These are phyloP conservation scores for Brachymystax lenok DNA, from an alignment of 2,797 vertebrate genomes.

Conservation along the genomic window DNA sequence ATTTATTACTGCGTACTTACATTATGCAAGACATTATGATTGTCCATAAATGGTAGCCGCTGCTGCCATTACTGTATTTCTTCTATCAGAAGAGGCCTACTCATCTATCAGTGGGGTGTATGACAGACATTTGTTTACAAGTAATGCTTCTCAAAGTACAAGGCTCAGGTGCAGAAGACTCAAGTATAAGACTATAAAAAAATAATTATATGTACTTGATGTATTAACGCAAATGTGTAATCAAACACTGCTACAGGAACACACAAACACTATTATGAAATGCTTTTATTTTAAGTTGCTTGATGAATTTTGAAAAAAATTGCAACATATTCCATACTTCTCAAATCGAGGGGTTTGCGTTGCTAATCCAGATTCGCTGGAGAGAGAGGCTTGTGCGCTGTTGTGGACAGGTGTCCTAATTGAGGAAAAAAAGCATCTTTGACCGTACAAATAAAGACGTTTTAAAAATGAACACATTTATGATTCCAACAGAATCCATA, in stretches of 20 bases:
- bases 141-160: not conserved
- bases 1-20: too few species aligned
- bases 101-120: too few species aligned
- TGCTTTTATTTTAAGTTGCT: conserved; percentile 73
- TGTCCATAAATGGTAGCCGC: too few species aligned
- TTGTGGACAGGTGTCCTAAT: conserved; percentile 68
- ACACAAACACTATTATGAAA: conserved; percentile 71
- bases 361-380: conserved; percentile 73
- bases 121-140: too few species aligned
- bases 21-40: too few species aligned
- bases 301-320: conserved; percentile 76
- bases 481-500: conserved; percentile 59
- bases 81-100: too few species aligned
- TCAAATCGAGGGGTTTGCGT: conserved; percentile 71
- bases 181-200: not conserved
- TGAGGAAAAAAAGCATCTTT: conserved; percentile 72
- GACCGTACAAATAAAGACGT: conserved; percentile 63
- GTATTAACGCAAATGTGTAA: not conserved
- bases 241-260: not conserved
- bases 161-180: not conserved
- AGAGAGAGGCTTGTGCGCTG: conserved; percentile 71
- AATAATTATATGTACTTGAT: not conserved
- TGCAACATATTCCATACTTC: conserved; percentile 75
- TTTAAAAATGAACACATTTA: conserved; percentile 33
- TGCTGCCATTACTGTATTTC: too few species aligned